Base-by-base conservation (phyloP, 2,888 invertebrate species). In the Alsophila aescularia region DNA sequence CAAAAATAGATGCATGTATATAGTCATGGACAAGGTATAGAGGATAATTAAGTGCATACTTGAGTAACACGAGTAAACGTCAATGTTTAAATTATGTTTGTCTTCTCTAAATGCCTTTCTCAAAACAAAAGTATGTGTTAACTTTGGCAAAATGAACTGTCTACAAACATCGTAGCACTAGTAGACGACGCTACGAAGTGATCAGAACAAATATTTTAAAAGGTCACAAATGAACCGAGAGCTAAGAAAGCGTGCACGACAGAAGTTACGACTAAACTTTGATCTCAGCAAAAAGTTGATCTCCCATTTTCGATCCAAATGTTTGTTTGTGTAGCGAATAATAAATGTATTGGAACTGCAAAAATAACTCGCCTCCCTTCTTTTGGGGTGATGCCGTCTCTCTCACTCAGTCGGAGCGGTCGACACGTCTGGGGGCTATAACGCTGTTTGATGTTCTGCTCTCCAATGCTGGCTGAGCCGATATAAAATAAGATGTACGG, bases 371-470 rank as follows among this genome's bases (percentile, higher is more conserved):
- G 68, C 59, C 60, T 81, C 85, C 72, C 80, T 67, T 72, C 82
- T 79, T 70, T 54, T 63, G 75, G 61, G 71, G 68, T 83, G 74
- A 67, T 66, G 74, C 77, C 67, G 70, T 88, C 90, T 79, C 81
- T 77, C 64, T 86, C 82, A 56, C 65, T 60, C 75, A 73, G 78
- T 66, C 75, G 62, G 77, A 73, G 77, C 83, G 77, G 79, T 63
- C 85, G 79, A 86, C 90, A 90, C 92, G 90, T 89, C 90, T 90
- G 87, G 85, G 85, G 87, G 85, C 84, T 80, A 89, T 90, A 90
- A 90, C 90, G 75, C 63, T 83, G 87, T 92, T 92, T 92, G 92
- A 92, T 92, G 92, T 80, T 92, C 92, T 90, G 87, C 90, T 89
- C 91, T 90, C 92, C 92, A 92, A 92, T 92, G 84, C 92, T 88